Base-by-base conservation (phyloP, 2,888 invertebrate species). In the Platycheirus albimanus region DNA sequence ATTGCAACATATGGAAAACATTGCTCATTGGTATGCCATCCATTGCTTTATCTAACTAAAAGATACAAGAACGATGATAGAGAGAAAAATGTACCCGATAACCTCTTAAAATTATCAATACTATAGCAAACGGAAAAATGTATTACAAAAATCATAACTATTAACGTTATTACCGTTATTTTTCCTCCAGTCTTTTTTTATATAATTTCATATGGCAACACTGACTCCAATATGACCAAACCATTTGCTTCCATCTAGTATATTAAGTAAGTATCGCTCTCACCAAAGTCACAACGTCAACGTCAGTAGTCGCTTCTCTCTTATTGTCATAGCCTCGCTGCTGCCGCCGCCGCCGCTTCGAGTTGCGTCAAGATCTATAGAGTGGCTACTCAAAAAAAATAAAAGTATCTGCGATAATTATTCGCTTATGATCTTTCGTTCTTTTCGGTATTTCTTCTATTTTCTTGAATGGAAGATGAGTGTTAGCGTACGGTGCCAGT, bases 381-480 rank as follows among this genome's bases (percentile, higher is more conserved):
- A 45, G 43, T 61, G 61, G 41, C 76, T 67, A 43, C 47, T 52
- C 56, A 71, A 54, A 71, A 47, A 61, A 56, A 20, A 56, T 17
- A 56, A 41, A 58, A 58, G 71, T 81, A 81, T 81, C 81, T 54
- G 71, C 71, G 76, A 76, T 71, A 76, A 76, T 69, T 81, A 76
- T 76, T 81, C 66, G 81, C 71, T 71, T 71, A 76, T 67, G 76
- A 76, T 81, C 76, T 70, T 70, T 76, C 80, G 71, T 81, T 64
- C 52, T 76, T 52, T 76, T 67, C 81, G 66, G 76, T 76, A 47
- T 71, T 76, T 71, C 45, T 61, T 58, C 24, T 61, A 36, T 58
- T 61, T 61, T 67, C 66, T 49, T 66, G 24, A 72, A 72, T 81
- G 76, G 66, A 75, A 76, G 76, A 66, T 66, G 56, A 58, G 56